Conservation (phyloP, 2,888 invertebrate genomes). For the Oscheius sp. region DNA sequence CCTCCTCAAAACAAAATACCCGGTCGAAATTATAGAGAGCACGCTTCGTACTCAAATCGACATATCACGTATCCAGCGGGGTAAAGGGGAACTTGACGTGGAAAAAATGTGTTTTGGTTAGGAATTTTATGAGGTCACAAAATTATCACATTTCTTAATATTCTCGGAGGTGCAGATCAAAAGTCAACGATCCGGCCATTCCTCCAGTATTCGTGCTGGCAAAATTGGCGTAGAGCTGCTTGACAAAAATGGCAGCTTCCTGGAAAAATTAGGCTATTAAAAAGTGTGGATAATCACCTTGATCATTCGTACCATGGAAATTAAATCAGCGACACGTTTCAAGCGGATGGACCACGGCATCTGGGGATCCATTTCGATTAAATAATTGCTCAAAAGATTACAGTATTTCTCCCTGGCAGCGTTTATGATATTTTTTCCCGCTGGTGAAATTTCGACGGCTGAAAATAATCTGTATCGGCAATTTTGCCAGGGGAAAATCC, state of each 20-base stretch:
- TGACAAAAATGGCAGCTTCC: conserved; percentile 14
- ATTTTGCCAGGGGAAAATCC: no score
- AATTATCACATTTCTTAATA: no score
- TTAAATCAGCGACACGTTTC: not conserved
- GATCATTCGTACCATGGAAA: not conserved
- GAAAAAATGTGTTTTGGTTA: no score
- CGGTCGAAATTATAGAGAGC: no score
- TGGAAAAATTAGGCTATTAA: not conserved
- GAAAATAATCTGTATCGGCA: no score
- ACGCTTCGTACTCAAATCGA: no score
- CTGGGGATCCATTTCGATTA: not conserved
- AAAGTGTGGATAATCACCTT: conserved; percentile 2
- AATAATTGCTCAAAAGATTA: not conserved
- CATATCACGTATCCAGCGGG: no score
- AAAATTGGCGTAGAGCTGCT: conserved; percentile 11
- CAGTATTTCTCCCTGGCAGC: conserved; percentile 6
- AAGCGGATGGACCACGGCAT: not conserved
- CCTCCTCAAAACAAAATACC: no score
- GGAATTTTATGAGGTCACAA: no score
- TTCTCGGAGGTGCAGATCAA: conserved; percentile 8
- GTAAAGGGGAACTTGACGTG: no score
- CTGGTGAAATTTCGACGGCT: conserved; percentile 8
- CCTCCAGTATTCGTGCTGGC: not conserved
- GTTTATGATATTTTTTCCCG: not conserved
- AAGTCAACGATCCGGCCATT: conserved; percentile 7